Evolutionary conservation across 2,797 vertebrate species (phyloP).

Genomic region (Ciconia nigra): DNA sequence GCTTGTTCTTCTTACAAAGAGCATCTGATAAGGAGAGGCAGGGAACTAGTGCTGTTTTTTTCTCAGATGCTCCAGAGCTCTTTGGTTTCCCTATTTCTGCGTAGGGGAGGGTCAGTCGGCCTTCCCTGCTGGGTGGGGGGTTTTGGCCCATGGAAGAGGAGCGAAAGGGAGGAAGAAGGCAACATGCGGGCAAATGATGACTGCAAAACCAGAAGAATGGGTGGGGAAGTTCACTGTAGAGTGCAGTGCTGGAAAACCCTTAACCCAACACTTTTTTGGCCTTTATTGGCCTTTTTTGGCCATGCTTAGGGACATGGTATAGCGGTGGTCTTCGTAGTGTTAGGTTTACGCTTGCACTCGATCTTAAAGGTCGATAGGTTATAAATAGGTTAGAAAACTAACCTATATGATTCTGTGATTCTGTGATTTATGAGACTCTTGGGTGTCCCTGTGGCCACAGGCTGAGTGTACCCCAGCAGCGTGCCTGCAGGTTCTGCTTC

Average conservation of each 20-base stretch:
- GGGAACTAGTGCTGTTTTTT: neutral
- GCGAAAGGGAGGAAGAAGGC: neutral
- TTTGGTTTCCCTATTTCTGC: neutral
- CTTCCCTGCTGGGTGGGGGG: no score
- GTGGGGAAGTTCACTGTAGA: neutral
- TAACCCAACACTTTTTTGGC: neutral
- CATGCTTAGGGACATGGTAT: no score
- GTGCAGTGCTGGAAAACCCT: neutral
- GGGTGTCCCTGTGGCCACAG: neutral
- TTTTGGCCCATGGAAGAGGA: neutral
- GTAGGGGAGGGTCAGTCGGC: neutral
- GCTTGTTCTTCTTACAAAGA: neutral
- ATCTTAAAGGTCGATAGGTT: no score
- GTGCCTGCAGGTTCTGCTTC: neutral
- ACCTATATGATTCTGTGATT: no score
- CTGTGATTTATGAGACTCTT: neutral
- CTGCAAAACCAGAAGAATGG: neutral
- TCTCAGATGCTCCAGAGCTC: neutral
- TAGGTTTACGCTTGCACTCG: no score
- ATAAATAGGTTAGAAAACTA: no score
- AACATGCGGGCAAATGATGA: fast-evolving
- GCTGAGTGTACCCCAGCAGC: neutral
- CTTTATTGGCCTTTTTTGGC: no score
- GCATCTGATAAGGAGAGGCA: neutral
- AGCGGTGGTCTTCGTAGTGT: no score